Evolutionary conservation across 2,797 vertebrate genomes (phyloP).

Genomic region (Pseudochirops cupreus): DNA sequence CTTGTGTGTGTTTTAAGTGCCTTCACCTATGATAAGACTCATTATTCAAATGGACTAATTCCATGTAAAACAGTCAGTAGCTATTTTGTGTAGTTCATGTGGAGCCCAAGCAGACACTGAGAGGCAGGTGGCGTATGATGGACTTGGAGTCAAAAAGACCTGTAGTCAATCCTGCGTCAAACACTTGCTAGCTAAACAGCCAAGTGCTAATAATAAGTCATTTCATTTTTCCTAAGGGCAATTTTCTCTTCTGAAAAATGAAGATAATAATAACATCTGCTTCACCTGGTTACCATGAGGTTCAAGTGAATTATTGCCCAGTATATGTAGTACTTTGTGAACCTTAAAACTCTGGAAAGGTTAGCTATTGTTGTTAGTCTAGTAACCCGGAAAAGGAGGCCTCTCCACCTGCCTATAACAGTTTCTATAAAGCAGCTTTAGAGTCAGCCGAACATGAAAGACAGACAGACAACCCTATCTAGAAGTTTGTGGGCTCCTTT

Average conservation of each 20-base stretch:
- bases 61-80: constrained; percentile 28
- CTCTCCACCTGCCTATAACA: background rate
- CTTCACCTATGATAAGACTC: constrained; percentile 1
- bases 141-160: background rate
- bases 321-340: background rate
- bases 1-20: constrained; percentile 65
- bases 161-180: background rate
- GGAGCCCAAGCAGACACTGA: background rate
- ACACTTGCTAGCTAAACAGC: background rate
- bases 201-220: background rate
- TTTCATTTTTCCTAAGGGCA: background rate
- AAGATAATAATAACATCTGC: background rate
- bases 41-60: constrained; percentile 63
- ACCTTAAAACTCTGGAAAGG: background rate
- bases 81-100: background rate
- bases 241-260: background rate
- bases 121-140: background rate
- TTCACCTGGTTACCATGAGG: background rate
- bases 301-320: background rate
- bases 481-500: constrained; percentile 8
- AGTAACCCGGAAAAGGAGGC: background rate
- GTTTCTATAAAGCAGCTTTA: background rate
- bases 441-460: background rate
- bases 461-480: background rate
- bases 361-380: background rate